Evolutionary conservation across 2,797 vertebrate species (phyloP), one percentile per base, ranked within the genome.

Genomic region (Denticeps clupeoides): DNA sequence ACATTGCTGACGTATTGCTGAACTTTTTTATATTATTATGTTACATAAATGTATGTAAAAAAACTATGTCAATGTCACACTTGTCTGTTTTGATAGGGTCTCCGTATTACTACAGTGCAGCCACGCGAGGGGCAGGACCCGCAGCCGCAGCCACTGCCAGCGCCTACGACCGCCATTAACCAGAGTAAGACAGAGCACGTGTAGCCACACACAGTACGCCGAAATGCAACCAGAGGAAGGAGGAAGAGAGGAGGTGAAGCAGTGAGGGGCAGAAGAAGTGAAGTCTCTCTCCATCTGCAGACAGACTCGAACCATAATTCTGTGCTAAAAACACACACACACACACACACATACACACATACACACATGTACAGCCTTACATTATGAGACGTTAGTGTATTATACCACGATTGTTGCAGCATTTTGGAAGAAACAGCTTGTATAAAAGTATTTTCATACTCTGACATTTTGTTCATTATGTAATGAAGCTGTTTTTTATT

Each of bases 81-180:
- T n/a, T n/a, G n/a, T n/a, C n/a, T n/a, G n/a, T 35, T 56, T 57
- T 61, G 62, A 1, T 64, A 98, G 94, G 91, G 37, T 96, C 94
- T 61, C 91, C 94, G 0, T 98, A 98, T 72, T 97, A 97, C 75
- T 98, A 98, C 76, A 91, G 93, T 0, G 82, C 92, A 0, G 87
- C 94, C 10, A 87, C 93, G 24, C 75, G 94, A 3, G 91, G 94
- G 56, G 75, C 90, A 0, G 89, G 89, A 0, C 86, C 92, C 0
- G 86, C 89, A 2, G 83, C 91, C 1, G 75, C 91, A 0, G 84
- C 93, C 2, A 81, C 93, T 3, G 84, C 90, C 28, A 79, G 90
- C 0, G 87, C 90, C 68, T 97, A 98, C 0, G 92, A 98, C 64
- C 92, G 92, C 32, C 94, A 97, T 83, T 97, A 91, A 95, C 79